Base-by-base conservation (phyloP, 2,797 vertebrate species). In the Perodicticus potto region DNA sequence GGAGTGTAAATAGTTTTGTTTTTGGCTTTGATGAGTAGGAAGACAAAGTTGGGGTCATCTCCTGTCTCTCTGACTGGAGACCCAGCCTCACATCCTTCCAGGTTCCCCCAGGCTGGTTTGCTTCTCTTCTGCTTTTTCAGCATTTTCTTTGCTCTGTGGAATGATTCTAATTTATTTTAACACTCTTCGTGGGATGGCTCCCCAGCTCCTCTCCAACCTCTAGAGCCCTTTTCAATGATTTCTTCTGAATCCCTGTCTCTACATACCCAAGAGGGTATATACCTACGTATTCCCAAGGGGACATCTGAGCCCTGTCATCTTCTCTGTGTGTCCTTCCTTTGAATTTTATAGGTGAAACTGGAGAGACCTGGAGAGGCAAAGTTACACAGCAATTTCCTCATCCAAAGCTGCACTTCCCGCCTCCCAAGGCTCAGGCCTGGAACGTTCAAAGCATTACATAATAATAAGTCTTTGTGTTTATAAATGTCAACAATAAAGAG, bases 211-310 rank as follows among this genome's bases (percentile, higher is more conserved):
- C 25, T 72, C 76, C 93, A 81, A 96, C 86, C 72, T 89, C 27
- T 61, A 65, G 63, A 94, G 13, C 3, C n/a, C n/a, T 10, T 90
- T 95, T 80, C 63, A 89, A 81, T 88, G 95, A 93, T 96, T 95
- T 92, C 19, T 77, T 96, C 70, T 53, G 4, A 67, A 88, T 90
- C 32, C 6, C 5, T 90, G 37, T 95, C 86, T 78, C 55, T 93
- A 73, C 20, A 53, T 80, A 87, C 70, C 49, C 86, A 82, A 3
- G 53, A 91, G 84, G 43, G 23, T 59, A 4, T 77, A 93, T 45
- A 43, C 12, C 27, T 85, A 53, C 23, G 1, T 43, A 74, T 34
- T 89, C 53, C 29, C 76, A 27, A 67, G 25, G 74, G 84, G 13
- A 59, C 19, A 88, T 43, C 12, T 63, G 22, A 43, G 69, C 92